Evolutionary conservation across 1,140 invertebrate genomes (phyloP), one percentile per base, ranked within the genome.

Genomic region (Camponotus pennsylvanicus): DNA sequence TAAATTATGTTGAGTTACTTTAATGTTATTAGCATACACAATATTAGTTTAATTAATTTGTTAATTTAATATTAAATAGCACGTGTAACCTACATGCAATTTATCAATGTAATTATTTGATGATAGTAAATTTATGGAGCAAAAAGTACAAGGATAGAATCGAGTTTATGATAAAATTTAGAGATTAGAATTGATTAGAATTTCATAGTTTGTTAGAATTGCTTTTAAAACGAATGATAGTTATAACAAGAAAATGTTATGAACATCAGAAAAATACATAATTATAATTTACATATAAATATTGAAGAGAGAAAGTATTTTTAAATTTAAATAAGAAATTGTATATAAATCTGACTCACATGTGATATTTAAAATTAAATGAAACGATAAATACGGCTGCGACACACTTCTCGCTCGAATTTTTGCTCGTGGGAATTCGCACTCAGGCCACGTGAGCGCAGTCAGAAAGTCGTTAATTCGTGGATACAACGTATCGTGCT

Each of bases 401-500:
- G 55, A 55, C 45, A 55, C 45, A 40, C 49, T 49, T 45, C 49
- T 63, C 42, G 5, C 15, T 11, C 11, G 75, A 42, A 42, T 64
- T 66, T 66, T 66, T 79, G 70, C 49, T 55, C 70, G 61, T 40
- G 40, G 18, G 55, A 83, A 83, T 83, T 75, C 40, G 79, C 79
- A 73, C 79, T 45, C 79, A 45, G 55, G 79, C 79, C 67, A 82
- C 79, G 79, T 82, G 66, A 82, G 66, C 67, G 52, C 84, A 59
- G 84, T 67, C 76, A 79, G 64, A 82, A 86, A 70, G 75, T 86
- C 76, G 84, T 79, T 86, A 86, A 86, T 86, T 79, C 84, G 84
- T 49, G 75, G 76, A 86, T 40, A 79, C 40, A 49, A 40, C 75
- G 76, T 86, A 79, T 67, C 64, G 64, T 61, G 52, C 84, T 21